A percentile compares a stretch with the other conserved stretches of the same genome.
These are phyloP conservation scores for Crocallis elinguaria DNA, from an alignment of 2,888 invertebrate genomes.

Conservation along the genomic window DNA sequence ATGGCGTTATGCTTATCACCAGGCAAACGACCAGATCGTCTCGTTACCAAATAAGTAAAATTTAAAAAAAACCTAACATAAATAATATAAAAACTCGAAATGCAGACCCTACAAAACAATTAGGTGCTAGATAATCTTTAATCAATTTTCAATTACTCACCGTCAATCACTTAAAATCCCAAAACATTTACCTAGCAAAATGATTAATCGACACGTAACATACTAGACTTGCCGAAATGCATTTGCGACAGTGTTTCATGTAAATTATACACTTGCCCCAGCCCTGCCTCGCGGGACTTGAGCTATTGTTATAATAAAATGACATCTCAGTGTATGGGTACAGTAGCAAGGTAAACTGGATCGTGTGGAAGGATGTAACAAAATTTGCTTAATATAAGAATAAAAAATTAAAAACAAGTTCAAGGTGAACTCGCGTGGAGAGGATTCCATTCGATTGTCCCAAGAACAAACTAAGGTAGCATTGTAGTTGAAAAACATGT, in stretches of 20 bases:
- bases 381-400: too few species aligned
- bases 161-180: neutral
- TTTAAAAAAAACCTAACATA: too few species aligned
- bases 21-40: too few species aligned
- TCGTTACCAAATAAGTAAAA: too few species aligned
- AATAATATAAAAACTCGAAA: too few species aligned
- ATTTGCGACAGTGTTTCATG: conserved; percentile 71
- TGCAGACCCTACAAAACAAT: too few species aligned
- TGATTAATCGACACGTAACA: conserved; percentile 22
- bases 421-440: too few species aligned
- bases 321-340: conserved; percentile 67
- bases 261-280: conserved; percentile 73
- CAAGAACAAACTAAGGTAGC: too few species aligned
- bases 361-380: neutral
- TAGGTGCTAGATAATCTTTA: too few species aligned
- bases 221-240: conserved; percentile 61
- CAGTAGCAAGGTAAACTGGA: conserved; percentile 41
- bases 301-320: conserved; percentile 82
- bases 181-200: neutral
- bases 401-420: neutral
- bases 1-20: too few species aligned
- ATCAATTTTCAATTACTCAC: neutral
- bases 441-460: too few species aligned
- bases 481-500: too few species aligned
- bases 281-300: conserved; percentile 48